Conservation (phyloP, 2,888 invertebrate species). For the Digitonthophagus gazella region DNA sequence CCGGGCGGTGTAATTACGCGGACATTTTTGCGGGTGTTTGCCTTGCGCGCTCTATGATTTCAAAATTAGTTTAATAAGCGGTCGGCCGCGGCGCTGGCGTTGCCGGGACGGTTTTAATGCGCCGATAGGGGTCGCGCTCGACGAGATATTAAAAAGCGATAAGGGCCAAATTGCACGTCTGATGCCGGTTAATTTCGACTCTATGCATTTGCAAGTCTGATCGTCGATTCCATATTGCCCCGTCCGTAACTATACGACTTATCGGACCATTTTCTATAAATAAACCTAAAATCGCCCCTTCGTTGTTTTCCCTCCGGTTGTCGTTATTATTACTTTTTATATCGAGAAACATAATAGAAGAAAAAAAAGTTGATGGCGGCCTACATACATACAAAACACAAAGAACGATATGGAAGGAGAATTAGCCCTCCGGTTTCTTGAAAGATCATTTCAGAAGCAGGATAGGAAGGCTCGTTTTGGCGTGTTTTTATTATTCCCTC, state of each 20-base stretch:
- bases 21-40: slow-evolving; percentile 30
- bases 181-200: slow-evolving; percentile 37
- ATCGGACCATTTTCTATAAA: neutral
- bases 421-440: neutral
- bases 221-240: slow-evolving; percentile 32
- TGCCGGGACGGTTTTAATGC: slow-evolving; percentile 16
- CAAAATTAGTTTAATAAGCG: slow-evolving; percentile 39
- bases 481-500: neutral
- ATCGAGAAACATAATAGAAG: too few species aligned
- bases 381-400: neutral
- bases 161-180: slow-evolving; percentile 37
- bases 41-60: slow-evolving; percentile 35
- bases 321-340: neutral
- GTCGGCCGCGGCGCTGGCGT: slow-evolving; percentile 22
- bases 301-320: neutral
- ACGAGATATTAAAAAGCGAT: slow-evolving; percentile 38
- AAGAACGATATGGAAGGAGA: neutral
- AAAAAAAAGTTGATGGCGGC: neutral
- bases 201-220: slow-evolving; percentile 38
- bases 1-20: slow-evolving; percentile 23
- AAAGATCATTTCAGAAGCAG: neutral
- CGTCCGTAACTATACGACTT: slow-evolving; percentile 13
- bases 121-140: slow-evolving; percentile 32
- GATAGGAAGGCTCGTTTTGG: neutral
- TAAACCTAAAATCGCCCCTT: neutral